Conservation (phyloP, 1,140 invertebrate genomes). For the Andrena cerasifolii region DNA sequence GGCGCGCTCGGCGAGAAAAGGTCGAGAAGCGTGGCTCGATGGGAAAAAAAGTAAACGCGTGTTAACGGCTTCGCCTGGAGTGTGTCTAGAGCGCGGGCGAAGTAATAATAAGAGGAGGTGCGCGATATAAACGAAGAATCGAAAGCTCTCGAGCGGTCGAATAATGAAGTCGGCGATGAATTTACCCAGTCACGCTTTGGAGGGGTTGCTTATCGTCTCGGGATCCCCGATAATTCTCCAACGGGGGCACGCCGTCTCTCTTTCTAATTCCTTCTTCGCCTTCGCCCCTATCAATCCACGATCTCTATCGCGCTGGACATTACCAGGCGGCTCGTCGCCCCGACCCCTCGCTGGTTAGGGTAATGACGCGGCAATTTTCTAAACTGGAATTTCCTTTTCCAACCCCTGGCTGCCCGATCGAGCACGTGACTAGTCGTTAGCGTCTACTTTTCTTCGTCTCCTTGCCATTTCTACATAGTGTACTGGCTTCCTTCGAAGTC, state of each 20-base stretch:
- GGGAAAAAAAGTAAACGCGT: slow-evolving; percentile 26
- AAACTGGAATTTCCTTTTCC: slow-evolving; percentile 77
- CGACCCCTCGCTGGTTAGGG: slow-evolving; percentile 33
- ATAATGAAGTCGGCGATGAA: slow-evolving; percentile 61
- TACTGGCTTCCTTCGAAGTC: slow-evolving; percentile 26
- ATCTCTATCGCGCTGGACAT: slow-evolving; percentile 66
- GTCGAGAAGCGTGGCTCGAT: neutral
- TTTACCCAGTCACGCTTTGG: slow-evolving; percentile 64
- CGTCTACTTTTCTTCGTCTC: slow-evolving; percentile 51
- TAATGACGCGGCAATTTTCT: slow-evolving; percentile 79
- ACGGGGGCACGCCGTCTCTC: slow-evolving; percentile 31
- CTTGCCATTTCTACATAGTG: slow-evolving; percentile 32
- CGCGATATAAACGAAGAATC: slow-evolving; percentile 57
- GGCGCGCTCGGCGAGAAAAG: slow-evolving; percentile 17
- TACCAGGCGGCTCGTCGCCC: slow-evolving; percentile 51
- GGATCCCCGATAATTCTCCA: slow-evolving; percentile 61
- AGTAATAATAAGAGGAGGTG: slow-evolving; percentile 20
- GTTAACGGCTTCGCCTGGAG: slow-evolving; percentile 31
- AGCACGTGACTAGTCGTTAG: slow-evolving; percentile 75
- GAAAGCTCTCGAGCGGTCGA: slow-evolving; percentile 52
- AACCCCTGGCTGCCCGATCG: slow-evolving; percentile 64
- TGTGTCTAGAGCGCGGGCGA: slow-evolving; percentile 18
- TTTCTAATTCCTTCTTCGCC: slow-evolving; percentile 70
- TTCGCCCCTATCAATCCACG: slow-evolving; percentile 63
- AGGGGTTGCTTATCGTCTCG: slow-evolving; percentile 62